Evolutionary conservation across 1,140 invertebrate species (phyloP).

Genomic region (Drosophila littoralis): DNA sequence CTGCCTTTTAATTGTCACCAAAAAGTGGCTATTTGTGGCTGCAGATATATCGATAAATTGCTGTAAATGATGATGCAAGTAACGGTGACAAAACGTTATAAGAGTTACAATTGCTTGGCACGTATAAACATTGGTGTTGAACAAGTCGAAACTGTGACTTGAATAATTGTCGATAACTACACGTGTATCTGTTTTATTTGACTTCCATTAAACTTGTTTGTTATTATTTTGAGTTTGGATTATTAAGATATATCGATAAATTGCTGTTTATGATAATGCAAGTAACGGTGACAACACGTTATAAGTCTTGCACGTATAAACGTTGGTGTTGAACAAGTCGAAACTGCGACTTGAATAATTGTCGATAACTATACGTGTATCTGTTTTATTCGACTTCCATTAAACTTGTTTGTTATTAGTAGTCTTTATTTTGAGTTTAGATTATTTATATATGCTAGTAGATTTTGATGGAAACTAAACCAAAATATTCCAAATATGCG

Average conservation of each 20-base stretch:
- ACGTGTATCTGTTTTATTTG: conserved; percentile 12
- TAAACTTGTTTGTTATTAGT: conserved; percentile 41
- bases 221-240: conserved; percentile 43
- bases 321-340: not conserved
- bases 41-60: too few species aligned
- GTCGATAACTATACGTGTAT: conserved; percentile 14
- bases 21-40: too few species aligned
- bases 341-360: not conserved
- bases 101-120: too few species aligned
- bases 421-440: conserved; percentile 38
- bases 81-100: too few species aligned
- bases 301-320: not conserved
- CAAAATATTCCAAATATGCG: conserved; percentile 41
- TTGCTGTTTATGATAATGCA: too few species aligned
- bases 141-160: not conserved
- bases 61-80: too few species aligned
- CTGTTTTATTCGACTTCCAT: conserved; percentile 2
- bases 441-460: conserved; percentile 25
- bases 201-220: conserved; percentile 19
- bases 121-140: not conserved
- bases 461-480: conserved; percentile 41
- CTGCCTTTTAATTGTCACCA: too few species aligned
- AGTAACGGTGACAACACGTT: too few species aligned
- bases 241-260: conserved; percentile 3
- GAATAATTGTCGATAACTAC: conserved; percentile 1